phyloP scores from a whole-genome alignment of 2,113 vertebrate species.

The Otus sunia region DNA sequence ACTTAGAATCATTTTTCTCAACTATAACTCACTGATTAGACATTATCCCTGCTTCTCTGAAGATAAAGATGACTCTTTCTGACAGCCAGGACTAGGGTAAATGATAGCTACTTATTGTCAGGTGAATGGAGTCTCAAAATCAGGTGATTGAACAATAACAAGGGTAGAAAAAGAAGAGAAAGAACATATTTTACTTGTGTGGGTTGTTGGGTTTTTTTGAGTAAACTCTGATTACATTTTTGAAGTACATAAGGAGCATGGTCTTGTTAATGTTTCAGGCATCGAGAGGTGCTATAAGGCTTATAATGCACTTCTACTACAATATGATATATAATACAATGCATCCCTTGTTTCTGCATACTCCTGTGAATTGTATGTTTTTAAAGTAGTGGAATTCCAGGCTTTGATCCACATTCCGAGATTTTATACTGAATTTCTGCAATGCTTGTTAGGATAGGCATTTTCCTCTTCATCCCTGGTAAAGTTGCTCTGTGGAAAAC shows the following conservation, averaged over 20 bases:
- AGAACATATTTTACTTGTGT: not conserved
- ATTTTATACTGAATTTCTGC: not conserved
- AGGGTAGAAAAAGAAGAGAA: constrained; percentile 25
- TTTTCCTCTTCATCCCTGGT: not conserved
- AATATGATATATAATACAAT: not conserved
- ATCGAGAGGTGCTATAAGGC: not conserved
- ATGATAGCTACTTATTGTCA: constrained; percentile 47
- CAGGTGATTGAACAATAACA: constrained; percentile 41
- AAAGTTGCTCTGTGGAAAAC: not conserved
- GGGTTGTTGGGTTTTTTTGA: not conserved
- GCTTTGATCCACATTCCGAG: not conserved
- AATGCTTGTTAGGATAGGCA: not conserved
- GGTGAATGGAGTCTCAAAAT: constrained; percentile 41
- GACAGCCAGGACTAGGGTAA: constrained; percentile 24
- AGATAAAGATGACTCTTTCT: constrained; percentile 40
- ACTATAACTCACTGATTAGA: constrained; percentile 51
- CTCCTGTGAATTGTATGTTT: not conserved
- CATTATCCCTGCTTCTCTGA: constrained; percentile 51
- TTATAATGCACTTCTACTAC: not conserved
- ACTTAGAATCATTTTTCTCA: constrained; percentile 45
- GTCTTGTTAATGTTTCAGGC: not conserved
- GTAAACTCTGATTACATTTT: constrained; percentile 15
- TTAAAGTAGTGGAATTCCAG: not conserved
- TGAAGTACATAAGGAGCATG: not conserved
- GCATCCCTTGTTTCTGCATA: not conserved